phyloP scores from a whole-genome alignment of 2,888 invertebrate genomes.

The Pherbina coryleti region DNA sequence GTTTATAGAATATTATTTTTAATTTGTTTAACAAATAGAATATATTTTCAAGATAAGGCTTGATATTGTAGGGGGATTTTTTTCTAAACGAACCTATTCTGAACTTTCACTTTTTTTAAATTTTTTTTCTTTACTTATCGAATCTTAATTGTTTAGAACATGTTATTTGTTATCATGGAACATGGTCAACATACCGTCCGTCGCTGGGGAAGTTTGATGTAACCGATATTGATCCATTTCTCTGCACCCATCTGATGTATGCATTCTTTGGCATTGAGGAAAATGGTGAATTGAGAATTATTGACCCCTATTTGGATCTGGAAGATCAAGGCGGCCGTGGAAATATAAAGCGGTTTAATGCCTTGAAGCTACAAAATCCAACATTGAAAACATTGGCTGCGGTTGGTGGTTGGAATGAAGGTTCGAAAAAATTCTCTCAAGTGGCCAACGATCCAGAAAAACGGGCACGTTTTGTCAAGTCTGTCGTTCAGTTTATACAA shows the following conservation, averaged over 20 bases:
- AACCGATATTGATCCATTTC: slow-evolving; percentile 75
- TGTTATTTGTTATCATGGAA: slow-evolving; percentile 81
- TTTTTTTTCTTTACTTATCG: not conserved
- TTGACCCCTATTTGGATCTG: slow-evolving; percentile 76
- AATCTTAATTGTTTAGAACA: slow-evolving; percentile 69
- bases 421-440: slow-evolving; percentile 71
- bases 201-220: slow-evolving; percentile 77
- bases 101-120: not conserved
- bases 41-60: too few relatives aligned
- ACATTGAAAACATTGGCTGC: slow-evolving; percentile 67
- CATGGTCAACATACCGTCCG: slow-evolving; percentile 80
- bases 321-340: slow-evolving; percentile 74
- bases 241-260: slow-evolving; percentile 84
- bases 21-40: too few relatives aligned
- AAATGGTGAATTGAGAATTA: slow-evolving; percentile 71
- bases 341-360: slow-evolving; percentile 66
- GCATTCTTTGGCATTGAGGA: slow-evolving; percentile 77
- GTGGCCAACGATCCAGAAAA: slow-evolving; percentile 65
- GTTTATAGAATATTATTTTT: too few relatives aligned
- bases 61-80: too few relatives aligned
- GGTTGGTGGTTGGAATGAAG: slow-evolving; percentile 72
- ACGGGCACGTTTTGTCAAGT: slow-evolving; percentile 56
- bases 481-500: slow-evolving; percentile 59
- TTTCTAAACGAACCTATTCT: not conserved
- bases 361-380: slow-evolving; percentile 67